These are phyloP conservation scores for Tetrao urogallus DNA, from an alignment of 2,113 vertebrate species.

Conservation along the genomic window DNA sequence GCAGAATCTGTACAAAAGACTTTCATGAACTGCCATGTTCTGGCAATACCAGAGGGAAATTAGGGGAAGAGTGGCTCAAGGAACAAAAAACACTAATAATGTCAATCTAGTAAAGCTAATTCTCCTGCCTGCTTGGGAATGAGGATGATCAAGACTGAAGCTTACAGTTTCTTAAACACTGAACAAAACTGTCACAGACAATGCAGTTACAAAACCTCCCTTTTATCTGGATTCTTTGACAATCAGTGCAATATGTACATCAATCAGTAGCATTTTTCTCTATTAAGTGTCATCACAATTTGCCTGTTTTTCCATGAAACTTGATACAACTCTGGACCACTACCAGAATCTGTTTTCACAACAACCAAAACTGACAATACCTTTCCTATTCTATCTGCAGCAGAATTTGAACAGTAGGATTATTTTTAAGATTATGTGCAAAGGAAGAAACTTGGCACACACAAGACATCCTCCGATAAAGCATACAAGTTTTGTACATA, in stretches of 20 bases:
- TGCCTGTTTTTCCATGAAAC: background rate
- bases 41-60: background rate
- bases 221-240: background rate
- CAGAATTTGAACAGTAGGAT: background rate
- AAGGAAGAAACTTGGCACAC: background rate
- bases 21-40: background rate
- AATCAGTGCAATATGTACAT: accelerated
- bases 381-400: background rate
- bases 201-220: background rate
- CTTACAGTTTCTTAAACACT: background rate
- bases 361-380: background rate
- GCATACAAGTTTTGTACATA: background rate
- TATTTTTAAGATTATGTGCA: background rate
- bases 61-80: background rate
- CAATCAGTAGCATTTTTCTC: background rate
- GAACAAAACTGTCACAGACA: background rate
- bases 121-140: background rate
- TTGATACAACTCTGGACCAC: background rate
- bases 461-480: background rate
- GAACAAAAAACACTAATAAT: background rate
- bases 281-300: background rate
- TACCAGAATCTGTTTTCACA: background rate
- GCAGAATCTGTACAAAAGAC: background rate
- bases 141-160: background rate
- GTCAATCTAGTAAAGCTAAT: background rate